phyloP scores from a whole-genome alignment of 1,140 invertebrate species.

The Dinothrombium tinctorium region DNA sequence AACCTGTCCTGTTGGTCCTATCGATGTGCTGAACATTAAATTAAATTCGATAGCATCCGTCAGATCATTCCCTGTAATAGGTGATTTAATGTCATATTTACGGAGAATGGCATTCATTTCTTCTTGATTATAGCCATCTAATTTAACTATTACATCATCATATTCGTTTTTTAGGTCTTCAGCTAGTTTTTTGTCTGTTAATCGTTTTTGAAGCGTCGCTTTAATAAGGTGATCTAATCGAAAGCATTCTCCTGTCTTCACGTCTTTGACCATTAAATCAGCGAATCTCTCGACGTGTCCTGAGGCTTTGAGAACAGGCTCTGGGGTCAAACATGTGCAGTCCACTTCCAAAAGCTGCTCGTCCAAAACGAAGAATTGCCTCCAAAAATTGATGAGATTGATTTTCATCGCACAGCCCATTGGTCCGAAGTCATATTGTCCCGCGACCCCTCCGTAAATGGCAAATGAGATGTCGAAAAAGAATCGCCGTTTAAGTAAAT shows the following conservation, averaged over 20 bases:
- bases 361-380: slow-evolving; percentile 85
- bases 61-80: slow-evolving; percentile 74
- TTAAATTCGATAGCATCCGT: slow-evolving; percentile 92
- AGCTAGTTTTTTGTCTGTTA: slow-evolving; percentile 53
- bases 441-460: slow-evolving; percentile 80
- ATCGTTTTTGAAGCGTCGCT: slow-evolving; percentile 69
- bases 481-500: slow-evolving; percentile 85
- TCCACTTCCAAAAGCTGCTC: slow-evolving; percentile 98
- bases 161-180: slow-evolving; percentile 44
- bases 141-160: slow-evolving; percentile 49
- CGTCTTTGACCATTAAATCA: slow-evolving; percentile 97
- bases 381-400: slow-evolving; percentile 79
- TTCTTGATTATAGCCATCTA: slow-evolving; percentile 64
- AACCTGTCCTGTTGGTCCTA: slow-evolving; percentile 76
- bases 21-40: slow-evolving; percentile 91
- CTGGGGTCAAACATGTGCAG: slow-evolving; percentile 87
- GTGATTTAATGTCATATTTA: slow-evolving; percentile 81
- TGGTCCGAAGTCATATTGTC: slow-evolving; percentile 92
- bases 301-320: slow-evolving; percentile 84
- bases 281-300: slow-evolving; percentile 97
- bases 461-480: slow-evolving; percentile 98
- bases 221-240: slow-evolving; percentile 96
- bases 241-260: slow-evolving; percentile 86
- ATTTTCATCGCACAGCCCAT: slow-evolving; percentile 97
- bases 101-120: slow-evolving; percentile 61